Conservation (phyloP, 92 coral and sea anemone species). For the Phenganax marumi region DNA sequence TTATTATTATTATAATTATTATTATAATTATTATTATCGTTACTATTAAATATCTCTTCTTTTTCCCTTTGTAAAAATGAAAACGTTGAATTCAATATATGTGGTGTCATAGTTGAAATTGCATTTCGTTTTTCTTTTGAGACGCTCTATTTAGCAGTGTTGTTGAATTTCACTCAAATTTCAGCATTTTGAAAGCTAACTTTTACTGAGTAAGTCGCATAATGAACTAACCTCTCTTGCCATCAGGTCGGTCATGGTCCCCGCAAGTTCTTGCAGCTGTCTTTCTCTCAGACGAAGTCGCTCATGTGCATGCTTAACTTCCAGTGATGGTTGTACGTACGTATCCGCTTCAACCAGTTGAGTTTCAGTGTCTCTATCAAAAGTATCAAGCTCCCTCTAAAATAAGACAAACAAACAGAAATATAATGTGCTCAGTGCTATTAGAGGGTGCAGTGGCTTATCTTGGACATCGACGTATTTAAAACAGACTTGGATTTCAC, state of each 20-base stretch:
- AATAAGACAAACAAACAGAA: neutral
- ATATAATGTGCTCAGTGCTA: neutral
- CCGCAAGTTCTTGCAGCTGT: conserved; percentile 92
- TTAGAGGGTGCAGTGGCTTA: no score
- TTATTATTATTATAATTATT: no score
- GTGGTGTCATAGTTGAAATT: no score
- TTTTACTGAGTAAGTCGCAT: neutral
- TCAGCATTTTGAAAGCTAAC: neutral
- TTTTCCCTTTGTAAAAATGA: no score
- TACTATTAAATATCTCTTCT: no score
- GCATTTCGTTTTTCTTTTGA: no score
- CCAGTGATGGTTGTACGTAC: conserved; percentile 80
- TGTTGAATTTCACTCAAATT: neutral
- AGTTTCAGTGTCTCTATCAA: conserved; percentile 74
- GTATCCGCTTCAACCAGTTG: conserved; percentile 68
- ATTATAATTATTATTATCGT: no score
- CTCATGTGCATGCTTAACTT: conserved; percentile 90
- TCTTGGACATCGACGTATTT: no score
- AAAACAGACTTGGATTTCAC: no score
- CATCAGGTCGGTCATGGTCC: conserved; percentile 90
- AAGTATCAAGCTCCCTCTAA: conserved; percentile 81
- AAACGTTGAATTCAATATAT: no score
- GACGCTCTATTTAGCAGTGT: neutral
- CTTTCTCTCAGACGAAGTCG: conserved; percentile 84
- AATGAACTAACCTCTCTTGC: conserved; percentile 74